Evolutionary conservation across 2,797 vertebrate species (phyloP).

Genomic region (Coregonus ussuriensis): DNA sequence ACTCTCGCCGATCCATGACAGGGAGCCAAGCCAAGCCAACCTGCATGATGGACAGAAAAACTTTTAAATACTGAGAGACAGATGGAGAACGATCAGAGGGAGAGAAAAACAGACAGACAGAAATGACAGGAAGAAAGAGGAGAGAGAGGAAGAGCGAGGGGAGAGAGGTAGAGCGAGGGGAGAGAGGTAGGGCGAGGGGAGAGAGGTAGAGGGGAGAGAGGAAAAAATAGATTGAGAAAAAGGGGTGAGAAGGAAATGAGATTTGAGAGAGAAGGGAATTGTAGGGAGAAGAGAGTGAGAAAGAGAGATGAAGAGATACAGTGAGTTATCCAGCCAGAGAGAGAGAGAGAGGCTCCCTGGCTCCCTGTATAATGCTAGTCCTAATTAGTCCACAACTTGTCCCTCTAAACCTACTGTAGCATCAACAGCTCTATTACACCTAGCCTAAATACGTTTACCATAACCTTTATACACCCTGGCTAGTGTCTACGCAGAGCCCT

Average conservation of each 20-base stretch:
- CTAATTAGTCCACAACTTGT: too few relatives aligned
- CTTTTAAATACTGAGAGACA: conserved; percentile 26
- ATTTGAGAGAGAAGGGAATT: too few relatives aligned
- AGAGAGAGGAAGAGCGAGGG: too few relatives aligned
- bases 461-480: background rate
- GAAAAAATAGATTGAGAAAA: too few relatives aligned
- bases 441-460: background rate
- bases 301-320: conserved; percentile 15
- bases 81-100: conserved; percentile 17
- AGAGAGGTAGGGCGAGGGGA: too few relatives aligned
- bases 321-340: background rate
- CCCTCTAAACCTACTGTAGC: background rate
- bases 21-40: background rate
- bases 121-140: conserved; percentile 10
- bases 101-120: conserved; percentile 4
- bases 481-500: background rate
- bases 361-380: too few relatives aligned
- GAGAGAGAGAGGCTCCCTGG: background rate
- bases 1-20: conserved; percentile 5
- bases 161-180: background rate
- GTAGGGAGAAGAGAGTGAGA: too few relatives aligned
- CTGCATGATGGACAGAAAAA: conserved; percentile 17
- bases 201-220: too few relatives aligned
- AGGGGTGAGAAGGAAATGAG: too few relatives aligned
- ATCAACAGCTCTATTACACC: background rate